Base-by-base conservation (phyloP, 2,113 vertebrate genomes). In the Hiodon tergisus region DNA sequence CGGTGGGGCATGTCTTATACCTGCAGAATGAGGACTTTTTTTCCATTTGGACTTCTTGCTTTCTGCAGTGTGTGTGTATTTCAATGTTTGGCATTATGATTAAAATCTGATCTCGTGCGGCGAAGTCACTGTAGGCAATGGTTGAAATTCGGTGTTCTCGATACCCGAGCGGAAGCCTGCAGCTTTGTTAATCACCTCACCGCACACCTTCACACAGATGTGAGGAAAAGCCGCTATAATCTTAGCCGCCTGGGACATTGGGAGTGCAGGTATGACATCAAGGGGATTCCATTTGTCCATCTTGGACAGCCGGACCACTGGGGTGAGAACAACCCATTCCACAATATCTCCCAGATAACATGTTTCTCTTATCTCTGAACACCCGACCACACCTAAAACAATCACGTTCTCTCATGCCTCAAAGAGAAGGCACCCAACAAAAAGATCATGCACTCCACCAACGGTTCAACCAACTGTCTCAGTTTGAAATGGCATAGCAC, bases 71-170 rank as follows among this genome's bases (percentile, higher is more conserved):
- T 60, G 10, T 13, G 11, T 14, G 5, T 13, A 60, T 60, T 14
- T 60, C 4, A 14, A 60, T 60, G 10, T 60, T 60, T 14, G 4
- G 1, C 11, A 14, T 4, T 60, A 14, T 60, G 9, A 58, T 58
- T 82, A 89, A 82, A 87, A 84, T 84, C 78, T 75, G 84, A 78
- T 83, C 78, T 85, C 86, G 86, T 89, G 84, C 81, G 78, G 82
- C 68, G 75, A 76, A 78, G 81, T 63, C 4, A 83, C 78, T 83
- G 75, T 78, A 77, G 81, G 77, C 67, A 48, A 74, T 81, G 31
- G 78, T 67, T 78, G 69, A 76, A 83, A 84, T 78, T 77, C 76
- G 75, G 76, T 75, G 75, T 10, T 81, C 72, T 82, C 73, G 61
- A 62, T 77, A 77, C 78, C 78, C 76, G 81, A 82, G 67, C 68